Evolutionary conservation across 2,113 vertebrate genomes (phyloP).

Genomic region (Coryphaenoides rupestris): DNA sequence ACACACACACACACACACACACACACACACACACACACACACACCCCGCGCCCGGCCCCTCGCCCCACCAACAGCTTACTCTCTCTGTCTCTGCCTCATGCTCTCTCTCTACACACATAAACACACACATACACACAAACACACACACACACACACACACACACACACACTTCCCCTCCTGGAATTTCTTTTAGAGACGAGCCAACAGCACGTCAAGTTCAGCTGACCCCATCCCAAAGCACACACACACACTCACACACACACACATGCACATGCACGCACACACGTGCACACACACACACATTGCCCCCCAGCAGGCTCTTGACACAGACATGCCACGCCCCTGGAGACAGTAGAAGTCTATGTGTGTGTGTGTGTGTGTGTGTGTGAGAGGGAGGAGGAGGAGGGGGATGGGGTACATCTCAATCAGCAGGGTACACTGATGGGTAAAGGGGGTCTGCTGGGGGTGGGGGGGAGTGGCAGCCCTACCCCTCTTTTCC

Average conservation of each 20-base stretch:
- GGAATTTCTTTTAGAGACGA: conserved; percentile 65
- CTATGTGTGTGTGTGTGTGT: conserved; percentile 14
- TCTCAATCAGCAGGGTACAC: conserved; percentile 87
- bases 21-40: conserved; percentile 14
- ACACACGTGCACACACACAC: conserved; percentile 19
- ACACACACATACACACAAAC: conserved; percentile 20
- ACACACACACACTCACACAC: not conserved
- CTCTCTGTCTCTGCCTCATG: conserved; percentile 14
- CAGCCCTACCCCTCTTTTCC: conserved; percentile 40
- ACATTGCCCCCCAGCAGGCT: conserved; percentile 73
- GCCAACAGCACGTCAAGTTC: conserved; percentile 79
- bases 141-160: not conserved
- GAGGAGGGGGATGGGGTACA: conserved; percentile 69
- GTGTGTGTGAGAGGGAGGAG: conserved; percentile 44
- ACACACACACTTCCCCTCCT: conserved; percentile 9
- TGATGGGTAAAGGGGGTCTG: conserved; percentile 40
- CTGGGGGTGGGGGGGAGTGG: conserved; percentile 11
- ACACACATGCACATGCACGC: not conserved
- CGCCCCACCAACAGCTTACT: too few species aligned
- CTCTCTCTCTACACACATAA: conserved; percentile 29
- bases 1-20: conserved; percentile 43
- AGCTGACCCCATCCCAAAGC: conserved; percentile 53
- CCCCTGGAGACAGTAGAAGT: conserved; percentile 42
- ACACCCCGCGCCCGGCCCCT: not conserved
- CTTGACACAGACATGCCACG: conserved; percentile 69